Conservation (phyloP, 2,888 invertebrate species). For the Coremacera marginata region DNA sequence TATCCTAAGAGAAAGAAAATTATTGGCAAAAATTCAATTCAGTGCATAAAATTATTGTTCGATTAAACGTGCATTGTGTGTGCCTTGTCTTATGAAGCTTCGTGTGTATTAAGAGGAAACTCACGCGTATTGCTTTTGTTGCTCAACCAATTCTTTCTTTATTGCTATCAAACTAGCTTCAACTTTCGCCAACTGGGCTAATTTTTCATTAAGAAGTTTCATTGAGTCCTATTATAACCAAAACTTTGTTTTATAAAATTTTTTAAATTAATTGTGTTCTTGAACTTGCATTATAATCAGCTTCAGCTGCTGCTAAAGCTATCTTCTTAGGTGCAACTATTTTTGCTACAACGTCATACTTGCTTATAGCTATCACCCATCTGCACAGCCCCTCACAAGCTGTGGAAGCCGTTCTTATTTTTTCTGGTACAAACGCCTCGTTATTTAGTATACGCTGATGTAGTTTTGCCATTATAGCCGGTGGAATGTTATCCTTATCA, state of each 20-base stretch:
- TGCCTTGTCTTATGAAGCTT: too few species aligned
- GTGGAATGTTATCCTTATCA: slow-evolving; percentile 92
- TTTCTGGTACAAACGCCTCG: slow-evolving; percentile 92
- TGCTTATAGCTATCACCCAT: slow-evolving; percentile 95
- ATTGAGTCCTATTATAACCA: slow-evolving; percentile 69
- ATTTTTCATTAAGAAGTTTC: slow-evolving; percentile 75
- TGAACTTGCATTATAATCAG: slow-evolving; percentile 74
- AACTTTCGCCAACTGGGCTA: slow-evolving; percentile 72
- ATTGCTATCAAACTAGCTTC: slow-evolving; percentile 73
- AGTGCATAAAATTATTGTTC: too few species aligned
- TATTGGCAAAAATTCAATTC: too few species aligned
- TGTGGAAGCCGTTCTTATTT: slow-evolving; percentile 86
- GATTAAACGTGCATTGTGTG: too few species aligned
- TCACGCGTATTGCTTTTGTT: slow-evolving; percentile 70
- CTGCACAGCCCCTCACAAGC: slow-evolving; percentile 93
- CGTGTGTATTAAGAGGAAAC: slow-evolving; percentile 31
- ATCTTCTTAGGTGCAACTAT: slow-evolving; percentile 93
- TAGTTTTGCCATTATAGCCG: slow-evolving; percentile 85
- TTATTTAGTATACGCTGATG: slow-evolving; percentile 84
- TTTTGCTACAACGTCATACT: slow-evolving; percentile 93
- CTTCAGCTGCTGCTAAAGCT: slow-evolving; percentile 88
- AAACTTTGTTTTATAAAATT: slow-evolving; percentile 19
- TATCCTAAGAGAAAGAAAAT: slow-evolving; percentile 52
- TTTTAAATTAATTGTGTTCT: not conserved
- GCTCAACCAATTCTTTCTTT: slow-evolving; percentile 74